A percentile compares a stretch with the other conserved stretches of the same genome.
These are phyloP conservation scores for Chymomyza caudatula DNA, from an alignment of 2,888 invertebrate species.

Conservation along the genomic window DNA sequence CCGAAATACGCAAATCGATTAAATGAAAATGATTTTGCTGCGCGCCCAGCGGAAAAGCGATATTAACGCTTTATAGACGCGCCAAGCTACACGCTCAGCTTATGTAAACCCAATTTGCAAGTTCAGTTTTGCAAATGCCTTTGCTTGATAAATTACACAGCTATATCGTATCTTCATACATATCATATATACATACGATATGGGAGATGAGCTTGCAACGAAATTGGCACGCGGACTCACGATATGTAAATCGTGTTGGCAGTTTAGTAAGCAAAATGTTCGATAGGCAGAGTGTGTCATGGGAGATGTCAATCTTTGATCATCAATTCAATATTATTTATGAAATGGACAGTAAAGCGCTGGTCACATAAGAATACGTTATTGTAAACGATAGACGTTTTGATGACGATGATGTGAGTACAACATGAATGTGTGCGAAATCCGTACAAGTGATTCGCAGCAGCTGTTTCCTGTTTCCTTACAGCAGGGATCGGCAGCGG, in stretches of 20 bases:
- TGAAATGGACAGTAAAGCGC: too few species aligned
- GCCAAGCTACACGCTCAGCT: constrained; percentile 23
- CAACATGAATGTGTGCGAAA: too few species aligned
- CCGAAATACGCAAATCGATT: constrained; percentile 70
- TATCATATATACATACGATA: not conserved
- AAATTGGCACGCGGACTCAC: constrained; percentile 48
- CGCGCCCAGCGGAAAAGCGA: constrained; percentile 20
- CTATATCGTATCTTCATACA: not conserved
- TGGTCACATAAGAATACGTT: too few species aligned
- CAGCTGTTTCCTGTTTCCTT: too few species aligned
- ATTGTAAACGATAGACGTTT: too few species aligned
- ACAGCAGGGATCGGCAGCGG: too few species aligned
- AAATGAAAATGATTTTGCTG: constrained; percentile 32
- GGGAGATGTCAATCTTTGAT: too few species aligned
- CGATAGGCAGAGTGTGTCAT: too few species aligned
- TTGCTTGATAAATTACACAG: constrained; percentile 14
- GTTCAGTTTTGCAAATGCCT: constrained; percentile 56
- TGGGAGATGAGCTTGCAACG: constrained; percentile 66
- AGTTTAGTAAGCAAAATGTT: not conserved
- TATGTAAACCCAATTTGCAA: constrained; percentile 54
- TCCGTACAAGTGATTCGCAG: too few species aligned
- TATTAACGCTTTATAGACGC: not conserved
- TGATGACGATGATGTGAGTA: too few species aligned
- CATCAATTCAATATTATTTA: too few species aligned
- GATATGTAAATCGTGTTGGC: not conserved